These are phyloP conservation scores for Lepilemur ruficaudatus DNA, from an alignment of 2,797 vertebrate species.

Conservation along the genomic window DNA sequence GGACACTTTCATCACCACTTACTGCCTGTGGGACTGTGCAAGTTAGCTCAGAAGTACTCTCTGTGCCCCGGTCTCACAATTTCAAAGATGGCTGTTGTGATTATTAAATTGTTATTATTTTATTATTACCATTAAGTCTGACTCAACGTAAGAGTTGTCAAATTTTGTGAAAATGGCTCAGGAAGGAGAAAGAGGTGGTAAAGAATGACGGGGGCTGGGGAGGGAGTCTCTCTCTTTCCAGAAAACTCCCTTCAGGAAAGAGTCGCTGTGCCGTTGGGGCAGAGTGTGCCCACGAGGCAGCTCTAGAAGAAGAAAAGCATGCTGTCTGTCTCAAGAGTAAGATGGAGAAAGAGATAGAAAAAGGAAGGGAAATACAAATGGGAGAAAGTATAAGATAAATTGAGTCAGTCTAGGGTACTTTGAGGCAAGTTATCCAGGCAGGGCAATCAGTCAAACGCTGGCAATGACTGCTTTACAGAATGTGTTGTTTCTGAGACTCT, in stretches of 20 bases:
- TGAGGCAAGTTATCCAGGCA: background rate
- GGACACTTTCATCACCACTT: background rate
- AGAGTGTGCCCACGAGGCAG: background rate
- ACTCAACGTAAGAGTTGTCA: background rate
- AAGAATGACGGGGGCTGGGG: background rate
- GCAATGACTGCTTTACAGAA: background rate
- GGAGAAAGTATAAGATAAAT: background rate
- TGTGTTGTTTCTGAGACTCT: background rate
- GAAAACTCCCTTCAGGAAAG: background rate
- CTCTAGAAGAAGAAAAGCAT: background rate
- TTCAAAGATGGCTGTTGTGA: background rate
- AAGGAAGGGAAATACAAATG: background rate
- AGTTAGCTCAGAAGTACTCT: background rate
- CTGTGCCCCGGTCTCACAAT: background rate
- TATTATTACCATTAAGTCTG: background rate
- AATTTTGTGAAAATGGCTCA: background rate
- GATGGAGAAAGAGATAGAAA: background rate
- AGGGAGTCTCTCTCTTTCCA: background rate
- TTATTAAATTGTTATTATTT: background rate
- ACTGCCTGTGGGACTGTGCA: background rate
- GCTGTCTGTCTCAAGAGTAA: background rate
- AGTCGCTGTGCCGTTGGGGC: rapidly evolving
- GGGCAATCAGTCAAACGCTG: background rate
- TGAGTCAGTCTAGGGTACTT: background rate
- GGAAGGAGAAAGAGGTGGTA: background rate